Evolutionary conservation across 2,888 invertebrate genomes (phyloP).

Genomic region (Cordylochernes scorpioides): DNA sequence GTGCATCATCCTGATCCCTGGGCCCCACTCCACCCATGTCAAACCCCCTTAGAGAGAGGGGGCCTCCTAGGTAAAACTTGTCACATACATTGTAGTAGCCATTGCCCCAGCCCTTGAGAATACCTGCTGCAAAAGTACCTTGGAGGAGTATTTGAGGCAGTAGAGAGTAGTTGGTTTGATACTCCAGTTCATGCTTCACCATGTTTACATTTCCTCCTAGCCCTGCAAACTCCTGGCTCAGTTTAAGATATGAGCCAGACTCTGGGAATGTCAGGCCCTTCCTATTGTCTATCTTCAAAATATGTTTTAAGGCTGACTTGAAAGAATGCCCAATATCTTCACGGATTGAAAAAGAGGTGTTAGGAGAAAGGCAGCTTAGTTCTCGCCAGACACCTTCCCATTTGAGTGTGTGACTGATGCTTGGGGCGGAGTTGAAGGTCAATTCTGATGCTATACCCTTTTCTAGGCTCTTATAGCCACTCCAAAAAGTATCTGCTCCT

Average conservation of each 20-base stretch:
- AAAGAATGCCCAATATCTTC: slow-evolving; percentile 68
- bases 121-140: slow-evolving; percentile 37
- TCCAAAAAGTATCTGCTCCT: slow-evolving; percentile 46
- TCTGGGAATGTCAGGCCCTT: too few species aligned
- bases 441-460: slow-evolving; percentile 49
- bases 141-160: slow-evolving; percentile 37
- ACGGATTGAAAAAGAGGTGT: slow-evolving; percentile 51
- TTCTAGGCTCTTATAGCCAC: slow-evolving; percentile 50
- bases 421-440: slow-evolving; percentile 24
- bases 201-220: slow-evolving; percentile 77
- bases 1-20: too few species aligned
- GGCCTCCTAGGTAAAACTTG: slow-evolving; percentile 64
- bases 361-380: slow-evolving; percentile 38
- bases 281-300: too few species aligned
- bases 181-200: slow-evolving; percentile 45
- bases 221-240: slow-evolving; percentile 56
- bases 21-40: slow-evolving; percentile 61
- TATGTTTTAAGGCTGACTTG: slow-evolving; percentile 44
- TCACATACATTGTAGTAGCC: slow-evolving; percentile 37
- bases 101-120: slow-evolving; percentile 32
- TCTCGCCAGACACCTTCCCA: slow-evolving; percentile 68
- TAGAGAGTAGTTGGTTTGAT: slow-evolving; percentile 44
- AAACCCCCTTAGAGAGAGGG: slow-evolving; percentile 63
- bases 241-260: slow-evolving; percentile 14
- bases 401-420: slow-evolving; percentile 49